Conservation (phyloP, 2,888 invertebrate genomes). For the Tachina fera region DNA sequence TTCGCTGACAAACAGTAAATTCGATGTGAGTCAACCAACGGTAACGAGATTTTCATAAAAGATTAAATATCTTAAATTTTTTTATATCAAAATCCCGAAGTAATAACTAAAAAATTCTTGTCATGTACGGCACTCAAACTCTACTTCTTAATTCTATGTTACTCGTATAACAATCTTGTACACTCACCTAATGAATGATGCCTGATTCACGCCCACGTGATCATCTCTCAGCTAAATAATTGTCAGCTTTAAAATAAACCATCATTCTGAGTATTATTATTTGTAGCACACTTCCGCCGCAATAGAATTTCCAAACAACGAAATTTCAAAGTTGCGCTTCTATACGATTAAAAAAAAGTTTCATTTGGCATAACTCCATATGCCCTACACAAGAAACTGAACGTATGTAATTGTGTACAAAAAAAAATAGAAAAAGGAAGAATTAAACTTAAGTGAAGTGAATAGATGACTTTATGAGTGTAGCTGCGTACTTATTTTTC, state of each 20-base stretch:
- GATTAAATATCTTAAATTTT: too few relatives aligned
- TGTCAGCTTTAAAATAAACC: constrained; percentile 21
- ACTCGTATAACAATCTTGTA: too few relatives aligned
- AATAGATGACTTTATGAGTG: constrained; percentile 34
- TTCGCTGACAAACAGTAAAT: too few relatives aligned
- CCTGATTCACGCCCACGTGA: too few relatives aligned
- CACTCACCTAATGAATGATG: too few relatives aligned
- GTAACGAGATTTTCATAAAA: too few relatives aligned
- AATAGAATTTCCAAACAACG: constrained; percentile 26
- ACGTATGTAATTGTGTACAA: not conserved
- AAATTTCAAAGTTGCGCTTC: constrained; percentile 36
- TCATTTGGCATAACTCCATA: constrained; percentile 32
- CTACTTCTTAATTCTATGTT: too few relatives aligned
- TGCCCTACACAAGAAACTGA: not conserved
- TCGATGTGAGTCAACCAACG: too few relatives aligned
- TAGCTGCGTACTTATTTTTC: constrained; percentile 1
- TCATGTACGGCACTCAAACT: too few relatives aligned
- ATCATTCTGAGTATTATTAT: constrained; percentile 10
- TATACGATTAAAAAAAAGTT: not conserved
- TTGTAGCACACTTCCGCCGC: constrained; percentile 1
- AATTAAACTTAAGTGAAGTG: constrained; percentile 9
- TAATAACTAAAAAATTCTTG: too few relatives aligned
- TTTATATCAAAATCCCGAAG: too few relatives aligned
- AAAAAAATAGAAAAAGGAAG: not conserved
- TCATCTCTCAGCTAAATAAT: not conserved